Base-by-base conservation (phyloP, 1,140 invertebrate genomes). In the Drosophila yakuba region DNA sequence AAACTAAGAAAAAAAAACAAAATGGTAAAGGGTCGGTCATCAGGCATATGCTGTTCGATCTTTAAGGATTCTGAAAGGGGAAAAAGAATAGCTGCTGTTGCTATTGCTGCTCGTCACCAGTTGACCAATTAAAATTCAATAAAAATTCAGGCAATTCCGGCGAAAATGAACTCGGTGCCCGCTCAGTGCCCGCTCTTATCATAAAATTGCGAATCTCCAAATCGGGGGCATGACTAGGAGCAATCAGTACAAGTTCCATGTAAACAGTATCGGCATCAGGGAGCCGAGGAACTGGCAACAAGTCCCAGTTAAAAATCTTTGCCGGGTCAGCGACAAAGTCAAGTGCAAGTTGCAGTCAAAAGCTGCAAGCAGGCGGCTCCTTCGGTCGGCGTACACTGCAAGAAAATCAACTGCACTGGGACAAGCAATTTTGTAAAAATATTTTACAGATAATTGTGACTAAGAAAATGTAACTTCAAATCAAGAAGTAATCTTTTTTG, bases 231-330 rank as follows among this genome's bases (percentile, higher is more conserved):
- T 91, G 90, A 91, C 90, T 91, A 80, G 90, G 76, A 91, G 90
- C 90, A 91, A 91, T 91, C 90, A 91, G 90, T 91, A 91, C 90
- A 81, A 91, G 83, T 91, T 91, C 90, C 90, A 83, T 91, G 89
- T 91, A 91, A 90, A 91, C 89, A 91, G 90, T 89, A 88, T 88
- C 80, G 73, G 52, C 60, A 66, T 48, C 63, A 60, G 52, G 41
- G 36, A 56, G 51, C 61, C 47, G 51, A 11, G 41, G 50, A 20
- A 36, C 48, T 15, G 61, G 71, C 63, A 67, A 76, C 72, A 76
- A 63, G 69, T 71, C 44, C 41, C 56, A 90, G 85, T 90, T 85
- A 76, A 85, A 89, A 80, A 84, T 89, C 85, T 89, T 82, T 62
- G 62, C 71, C 71, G 78, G 85, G 85, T 90, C 85, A 90, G 85